Percentiles rank a stretch among this genome's conserved stretches.
Conservation (phyloP, 2,113 vertebrate species). For the Sialia sialis region DNA sequence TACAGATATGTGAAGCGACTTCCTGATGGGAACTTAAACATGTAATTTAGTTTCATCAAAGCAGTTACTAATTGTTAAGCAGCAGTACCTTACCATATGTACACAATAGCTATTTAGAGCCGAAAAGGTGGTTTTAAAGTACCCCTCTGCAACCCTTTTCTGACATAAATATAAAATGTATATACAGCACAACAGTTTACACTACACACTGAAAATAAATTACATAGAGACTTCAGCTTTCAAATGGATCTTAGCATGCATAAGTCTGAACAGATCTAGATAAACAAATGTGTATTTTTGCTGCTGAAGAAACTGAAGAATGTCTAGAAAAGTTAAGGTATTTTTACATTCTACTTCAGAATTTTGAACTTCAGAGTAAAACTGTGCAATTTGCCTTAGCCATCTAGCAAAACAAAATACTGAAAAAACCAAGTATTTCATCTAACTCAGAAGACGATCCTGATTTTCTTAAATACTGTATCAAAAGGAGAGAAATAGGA, state of each 20-base stretch:
- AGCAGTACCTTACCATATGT: conserved; percentile 90
- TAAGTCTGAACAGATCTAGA: conserved; percentile 66
- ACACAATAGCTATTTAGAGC: conserved; percentile 84
- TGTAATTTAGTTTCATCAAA: conserved; percentile 96
- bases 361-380: conserved; percentile 4
- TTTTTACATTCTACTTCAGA: not conserved
- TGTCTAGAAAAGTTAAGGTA: not conserved
- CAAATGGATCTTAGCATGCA: conserved; percentile 51
- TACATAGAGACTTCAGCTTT: conserved; percentile 63
- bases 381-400: not conserved
- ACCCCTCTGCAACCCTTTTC: conserved; percentile 79
- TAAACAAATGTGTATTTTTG: conserved; percentile 61
- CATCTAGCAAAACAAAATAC: not conserved
- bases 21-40: conserved; percentile 92
- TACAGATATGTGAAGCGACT: conserved; percentile 92
- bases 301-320: conserved; percentile 29
- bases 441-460: not conserved
- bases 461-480: not conserved
- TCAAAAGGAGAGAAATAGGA: not conserved
- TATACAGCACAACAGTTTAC: conserved; percentile 79
- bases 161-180: conserved; percentile 84
- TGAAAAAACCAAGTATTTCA: not conserved
- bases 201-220: conserved; percentile 79
- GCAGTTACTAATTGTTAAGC: conserved; percentile 94
- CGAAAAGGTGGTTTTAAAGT: conserved; percentile 81